These are phyloP conservation scores for Acleris holmiana DNA, from an alignment of 2,888 invertebrate species.

Conservation along the genomic window DNA sequence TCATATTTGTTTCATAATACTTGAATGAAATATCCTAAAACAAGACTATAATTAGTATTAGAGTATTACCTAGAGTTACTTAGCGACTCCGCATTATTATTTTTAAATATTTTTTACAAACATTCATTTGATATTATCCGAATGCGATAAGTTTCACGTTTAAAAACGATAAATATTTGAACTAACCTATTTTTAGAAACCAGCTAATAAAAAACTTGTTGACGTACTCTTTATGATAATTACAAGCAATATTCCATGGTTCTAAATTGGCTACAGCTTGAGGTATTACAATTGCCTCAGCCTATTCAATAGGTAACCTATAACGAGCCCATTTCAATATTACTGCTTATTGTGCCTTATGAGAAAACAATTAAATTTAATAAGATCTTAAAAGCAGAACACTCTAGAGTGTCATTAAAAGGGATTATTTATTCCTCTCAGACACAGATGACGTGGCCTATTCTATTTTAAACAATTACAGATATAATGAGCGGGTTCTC, in stretches of 20 bases:
- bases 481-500: conserved; percentile 5
- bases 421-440: conserved; percentile 39
- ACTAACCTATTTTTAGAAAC: neutral
- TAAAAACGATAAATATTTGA: too few species aligned
- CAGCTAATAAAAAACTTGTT: neutral
- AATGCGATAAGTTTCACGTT: too few species aligned
- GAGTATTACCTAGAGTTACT: too few species aligned
- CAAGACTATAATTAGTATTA: too few species aligned
- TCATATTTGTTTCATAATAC: too few species aligned
- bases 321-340: conserved; percentile 12
- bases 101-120: too few species aligned
- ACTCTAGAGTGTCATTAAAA: conserved; percentile 36
- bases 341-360: conserved; percentile 11
- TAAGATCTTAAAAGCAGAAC: conserved; percentile 37
- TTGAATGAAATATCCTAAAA: too few species aligned
- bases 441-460: conserved; percentile 38
- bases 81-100: too few species aligned
- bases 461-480: conserved; percentile 30
- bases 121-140: too few species aligned
- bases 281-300: conserved; percentile 9
- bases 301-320: neutral
- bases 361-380: conserved; percentile 40
- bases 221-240: conserved; percentile 2
- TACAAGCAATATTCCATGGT: neutral
- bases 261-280: neutral